Evolutionary conservation across 2,888 invertebrate species (phyloP), one percentile per base, ranked within the genome.

Genomic region (Drosophila borealis): DNA sequence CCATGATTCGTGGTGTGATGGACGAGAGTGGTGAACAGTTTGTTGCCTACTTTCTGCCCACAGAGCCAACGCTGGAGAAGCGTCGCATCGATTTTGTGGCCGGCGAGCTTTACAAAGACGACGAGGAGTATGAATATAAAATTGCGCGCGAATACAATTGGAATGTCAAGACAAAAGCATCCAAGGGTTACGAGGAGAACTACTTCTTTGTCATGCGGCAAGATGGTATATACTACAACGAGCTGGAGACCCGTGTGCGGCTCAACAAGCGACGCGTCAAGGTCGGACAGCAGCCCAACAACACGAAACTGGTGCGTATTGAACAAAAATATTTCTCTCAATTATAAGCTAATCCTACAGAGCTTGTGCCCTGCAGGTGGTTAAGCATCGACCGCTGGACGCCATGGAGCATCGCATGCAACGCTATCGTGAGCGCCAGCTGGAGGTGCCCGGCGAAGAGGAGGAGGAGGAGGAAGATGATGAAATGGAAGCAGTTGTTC

Each of bases 1-100:
- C 99, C 88, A 98, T 99, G 98, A 99, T 99, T 93, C 95, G 98
- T 92, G 99, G 99, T 96, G 99, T 99, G 91, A 98, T 98, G 96
- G 99, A 99, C 91, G 98, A 98, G 93, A 98, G 97, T 89, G 99
- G 99, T 21, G 98, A 99, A 93, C 99, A 99, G 92, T 99, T 99
- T 93, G 99, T 99, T 0, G 99, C 99, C 0, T 99, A 99, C 93
- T 99, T 99, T 93, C 93, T 99, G 74, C 99, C 99, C 0, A 96
- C 98, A 0, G 97, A 98, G 41, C 97, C 97, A 10, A 99, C 99
- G 0, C 93, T 99, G 78, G 95, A 95, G 77, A 99, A 99, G 93
- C 94, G 99, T 33, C 95, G 97, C 61, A 94, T 95, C 44, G 99
- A 99, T 89, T 94, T 96, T 53, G 93, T 94, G 0, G 96, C 96